Evolutionary conservation across 2,113 vertebrate species (phyloP).

Genomic region (Oncorhynchus mykiss): DNA sequence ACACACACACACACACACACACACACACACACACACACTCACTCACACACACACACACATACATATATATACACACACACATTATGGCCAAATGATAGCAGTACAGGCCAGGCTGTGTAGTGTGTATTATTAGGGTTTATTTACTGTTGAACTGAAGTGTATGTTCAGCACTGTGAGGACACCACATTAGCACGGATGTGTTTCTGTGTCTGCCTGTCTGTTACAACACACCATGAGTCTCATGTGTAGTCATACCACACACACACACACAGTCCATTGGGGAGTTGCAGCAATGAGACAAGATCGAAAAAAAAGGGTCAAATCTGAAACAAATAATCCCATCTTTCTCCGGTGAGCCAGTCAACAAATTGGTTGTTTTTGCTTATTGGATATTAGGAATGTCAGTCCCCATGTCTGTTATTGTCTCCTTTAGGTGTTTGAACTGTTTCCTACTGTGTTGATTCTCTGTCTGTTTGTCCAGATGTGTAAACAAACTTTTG

Average conservation of each 20-base stretch:
- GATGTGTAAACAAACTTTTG: not conserved
- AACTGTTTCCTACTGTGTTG: not conserved
- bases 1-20: too few species aligned
- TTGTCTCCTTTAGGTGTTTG: not conserved
- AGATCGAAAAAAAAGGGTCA: too few species aligned
- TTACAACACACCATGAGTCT: not conserved
- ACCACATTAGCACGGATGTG: not conserved
- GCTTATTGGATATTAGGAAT: too few species aligned
- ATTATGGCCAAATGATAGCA: conserved; percentile 5
- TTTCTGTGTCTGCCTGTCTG: not conserved
- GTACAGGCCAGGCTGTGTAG: too few species aligned
- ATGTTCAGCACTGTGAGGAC: not conserved
- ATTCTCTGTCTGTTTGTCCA: not conserved
- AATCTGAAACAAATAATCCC: too few species aligned
- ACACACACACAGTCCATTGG: not conserved
- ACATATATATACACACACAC: conserved; percentile 9
- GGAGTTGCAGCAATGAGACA: too few species aligned
- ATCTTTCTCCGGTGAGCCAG: too few species aligned
- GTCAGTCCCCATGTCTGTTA: not conserved
- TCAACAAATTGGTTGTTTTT: too few species aligned
- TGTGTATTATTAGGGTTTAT: conserved; percentile 17
- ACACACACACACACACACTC: too few species aligned
- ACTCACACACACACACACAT: too few species aligned
- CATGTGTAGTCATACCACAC: not conserved
- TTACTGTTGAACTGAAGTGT: not conserved